Evolutionary conservation across 1,140 invertebrate genomes (phyloP), one percentile per base, ranked within the genome.

Genomic region (Oscheius sp.): DNA sequence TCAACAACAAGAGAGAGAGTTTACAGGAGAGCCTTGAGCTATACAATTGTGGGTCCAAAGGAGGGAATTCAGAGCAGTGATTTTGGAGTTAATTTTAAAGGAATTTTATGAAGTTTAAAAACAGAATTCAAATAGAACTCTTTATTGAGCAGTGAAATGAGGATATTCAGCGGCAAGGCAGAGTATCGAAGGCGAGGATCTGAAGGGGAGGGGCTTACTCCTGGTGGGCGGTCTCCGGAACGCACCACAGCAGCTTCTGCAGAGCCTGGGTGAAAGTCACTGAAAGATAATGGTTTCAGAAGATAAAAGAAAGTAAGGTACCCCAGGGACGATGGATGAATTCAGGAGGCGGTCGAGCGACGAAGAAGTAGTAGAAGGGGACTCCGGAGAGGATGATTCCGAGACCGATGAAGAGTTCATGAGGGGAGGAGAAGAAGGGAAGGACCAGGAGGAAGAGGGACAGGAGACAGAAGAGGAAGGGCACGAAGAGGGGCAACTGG

Each of bases 321-420:
- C 49, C 23, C 49, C 49, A 55, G 7, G 49, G 49, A 4, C 23
- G 7, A 23, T 55, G 49, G 7, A 55, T 20, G 7, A 7, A 55
- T 20, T 7, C 23, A 4, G 49, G 49, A 15, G 49, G 49, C 28
- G 15, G 7, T 7, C 23, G 7, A 7, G 7, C 59, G 42, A 83
- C 81, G 49, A 83, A 83, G 29, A 79, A 38, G 52, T 80, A 69
- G 64, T 83, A 83, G 36, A 84, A 49, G n/a, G 81, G 81, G 28
- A 83, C 38, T 3, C 81, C 81, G 23, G 81, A 71, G 2, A 77
- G 49, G 49, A 83, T 83, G 1, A 83, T 68, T n/a, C 32, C 29
- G n/a, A 83, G 26, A 32, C 84, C 82, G 15, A 77, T 65, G 32
- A 84, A 32, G 10, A 84, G 62, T 55, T 84, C 82, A 23, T 49